A percentile compares a stretch with the other conserved stretches of the same genome.
Evolutionary conservation across 2,888 invertebrate genomes (phyloP).

Genomic region (Reticulitermes lucifugus): DNA sequence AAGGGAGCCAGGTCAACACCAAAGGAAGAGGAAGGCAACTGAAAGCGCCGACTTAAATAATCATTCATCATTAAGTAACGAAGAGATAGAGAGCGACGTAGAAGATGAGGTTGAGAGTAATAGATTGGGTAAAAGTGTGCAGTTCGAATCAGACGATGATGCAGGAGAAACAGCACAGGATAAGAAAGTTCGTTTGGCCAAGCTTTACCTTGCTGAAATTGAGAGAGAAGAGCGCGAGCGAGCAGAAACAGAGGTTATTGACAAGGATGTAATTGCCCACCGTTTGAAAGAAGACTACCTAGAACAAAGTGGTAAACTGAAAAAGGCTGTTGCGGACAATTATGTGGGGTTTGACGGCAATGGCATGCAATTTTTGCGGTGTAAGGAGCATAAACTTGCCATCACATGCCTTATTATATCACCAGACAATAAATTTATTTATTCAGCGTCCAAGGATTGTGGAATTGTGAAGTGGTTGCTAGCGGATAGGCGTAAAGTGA

Average conservation of each 20-base stretch:
- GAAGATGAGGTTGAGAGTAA: slow-evolving; percentile 66
- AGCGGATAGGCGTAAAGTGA: slow-evolving; percentile 71
- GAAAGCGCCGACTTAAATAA: not conserved
- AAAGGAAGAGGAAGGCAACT: slow-evolving; percentile 48
- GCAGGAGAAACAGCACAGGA: slow-evolving; percentile 85
- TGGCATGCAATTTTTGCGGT: slow-evolving; percentile 70
- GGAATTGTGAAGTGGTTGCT: slow-evolving; percentile 86
- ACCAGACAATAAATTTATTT: slow-evolving; percentile 77
- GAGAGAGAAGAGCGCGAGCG: slow-evolving; percentile 82
- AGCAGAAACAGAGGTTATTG: slow-evolving; percentile 72
- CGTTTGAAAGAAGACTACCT: slow-evolving; percentile 87
- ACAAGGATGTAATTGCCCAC: slow-evolving; percentile 76
- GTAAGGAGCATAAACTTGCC: slow-evolving; percentile 82
- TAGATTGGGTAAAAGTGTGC: slow-evolving; percentile 52
- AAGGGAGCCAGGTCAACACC: not conserved
- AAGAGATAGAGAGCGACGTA: slow-evolving; percentile 65
- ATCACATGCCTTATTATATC: slow-evolving; percentile 86
- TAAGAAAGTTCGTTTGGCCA: slow-evolving; percentile 89
- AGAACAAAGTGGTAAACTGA: slow-evolving; percentile 85
- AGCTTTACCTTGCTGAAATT: slow-evolving; percentile 89
- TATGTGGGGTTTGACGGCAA: slow-evolving; percentile 63
- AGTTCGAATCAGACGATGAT: slow-evolving; percentile 57
- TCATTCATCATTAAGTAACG: slow-evolving; percentile 49
- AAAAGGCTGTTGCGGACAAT: slow-evolving; percentile 78
- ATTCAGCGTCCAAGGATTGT: slow-evolving; percentile 90